phyloP scores from a whole-genome alignment of 2,113 vertebrate genomes.

The Cettia cetti region DNA sequence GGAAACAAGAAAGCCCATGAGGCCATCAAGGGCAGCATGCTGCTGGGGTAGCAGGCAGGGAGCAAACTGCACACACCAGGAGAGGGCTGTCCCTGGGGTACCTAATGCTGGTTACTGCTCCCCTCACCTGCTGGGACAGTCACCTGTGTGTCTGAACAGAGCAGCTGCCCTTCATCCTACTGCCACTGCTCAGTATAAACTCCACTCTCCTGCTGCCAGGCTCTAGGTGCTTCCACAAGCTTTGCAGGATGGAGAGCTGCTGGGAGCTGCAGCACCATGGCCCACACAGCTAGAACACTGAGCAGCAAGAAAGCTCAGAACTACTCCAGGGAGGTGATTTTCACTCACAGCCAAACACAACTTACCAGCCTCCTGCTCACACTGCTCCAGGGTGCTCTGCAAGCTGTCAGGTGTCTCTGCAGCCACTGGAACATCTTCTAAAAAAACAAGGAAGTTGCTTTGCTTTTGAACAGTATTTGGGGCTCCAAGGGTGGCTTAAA shows the following conservation, averaged over 20 bases:
- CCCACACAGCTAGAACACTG: neutral
- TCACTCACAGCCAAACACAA: neutral
- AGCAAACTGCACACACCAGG: neutral
- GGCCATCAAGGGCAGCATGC: neutral
- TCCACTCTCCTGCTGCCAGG: neutral
- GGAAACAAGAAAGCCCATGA: neutral
- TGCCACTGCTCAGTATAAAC: neutral
- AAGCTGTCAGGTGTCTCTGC: conserved; percentile 62
- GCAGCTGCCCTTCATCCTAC: neutral
- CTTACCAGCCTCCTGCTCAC: conserved; percentile 67
- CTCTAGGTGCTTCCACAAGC: neutral
- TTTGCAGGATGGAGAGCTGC: neutral
- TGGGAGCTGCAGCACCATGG: neutral
- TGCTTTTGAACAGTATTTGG: neutral
- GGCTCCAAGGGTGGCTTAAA: too few species aligned
- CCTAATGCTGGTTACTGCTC: neutral
- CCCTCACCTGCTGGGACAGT: neutral
- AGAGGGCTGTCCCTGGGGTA: neutral
- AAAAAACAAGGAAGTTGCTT: neutral
- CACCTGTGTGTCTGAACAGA: neutral
- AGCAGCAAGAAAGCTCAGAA: neutral
- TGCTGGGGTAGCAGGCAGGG: neutral
- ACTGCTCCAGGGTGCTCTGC: conserved; percentile 42
- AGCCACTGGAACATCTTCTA: neutral
- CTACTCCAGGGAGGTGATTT: neutral